Base-by-base conservation (phyloP, 1,140 invertebrate species). In the Philotrypesis tridentata region DNA sequence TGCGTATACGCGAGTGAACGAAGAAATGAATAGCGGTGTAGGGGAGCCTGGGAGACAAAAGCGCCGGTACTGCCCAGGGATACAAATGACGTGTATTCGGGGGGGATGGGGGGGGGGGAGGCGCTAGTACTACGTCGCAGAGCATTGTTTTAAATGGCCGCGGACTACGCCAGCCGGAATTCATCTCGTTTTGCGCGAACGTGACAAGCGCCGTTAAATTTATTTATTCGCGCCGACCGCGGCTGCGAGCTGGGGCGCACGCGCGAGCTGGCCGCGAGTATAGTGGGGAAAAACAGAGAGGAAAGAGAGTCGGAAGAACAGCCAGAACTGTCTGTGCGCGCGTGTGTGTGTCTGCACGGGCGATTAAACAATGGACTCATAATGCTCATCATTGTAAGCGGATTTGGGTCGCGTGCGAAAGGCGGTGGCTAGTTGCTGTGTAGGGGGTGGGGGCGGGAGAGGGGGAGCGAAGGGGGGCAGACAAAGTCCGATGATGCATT, bases 111-210 rank as follows among this genome's bases (percentile, higher is more conserved):
- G 86, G 86, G 90, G 87, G 33, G 9, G 33, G 9, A 37, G 88
- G 89, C 4, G 48, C n/a, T n/a, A 55, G 17, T 43, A 55, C 48
- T 14, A 14, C 21, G 5, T 37, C 4, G 14, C 43, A 17, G 48
- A 17, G 48, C 89, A 92, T 92, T 92, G 89, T 92, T 92, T 91
- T 90, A 92, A 91, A 91, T 91, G 88, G 90, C 89, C 90, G 90
- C 90, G 89, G 89, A 88, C n/a, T n/a, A n/a, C 88, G 87, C 87
- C 86, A 55, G 48, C 21, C 86, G 87, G 87, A 91, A 91, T 91
- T 91, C 89, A 91, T 92, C 88, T 89, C 88, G 87, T 91, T 92
- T 90, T 89, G 86, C 90, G 85, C 90, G 85, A 89, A 55, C 87
- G 88, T 90, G 89, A 91, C 89, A 89, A 89, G 89, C 86, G 86